Evolutionary conservation across 1,140 invertebrate species (phyloP).

Genomic region (Bradynema listronoti): DNA sequence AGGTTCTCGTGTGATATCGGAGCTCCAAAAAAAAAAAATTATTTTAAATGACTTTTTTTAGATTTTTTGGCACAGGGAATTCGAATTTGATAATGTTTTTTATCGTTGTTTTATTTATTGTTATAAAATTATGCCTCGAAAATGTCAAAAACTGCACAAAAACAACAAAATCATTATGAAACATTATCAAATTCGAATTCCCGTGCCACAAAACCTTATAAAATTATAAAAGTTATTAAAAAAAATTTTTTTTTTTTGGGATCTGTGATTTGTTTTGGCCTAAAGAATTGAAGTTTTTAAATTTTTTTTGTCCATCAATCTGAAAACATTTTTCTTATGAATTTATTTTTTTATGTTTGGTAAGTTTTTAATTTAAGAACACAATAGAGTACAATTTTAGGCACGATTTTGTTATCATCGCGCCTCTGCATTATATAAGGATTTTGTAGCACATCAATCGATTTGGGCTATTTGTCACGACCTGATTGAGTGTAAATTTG

Average conservation of each 20-base stretch:
- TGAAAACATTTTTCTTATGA: not conserved
- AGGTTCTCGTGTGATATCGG: no score
- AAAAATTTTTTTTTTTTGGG: not conserved
- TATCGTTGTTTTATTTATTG: no score
- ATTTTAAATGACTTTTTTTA: no score
- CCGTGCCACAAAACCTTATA: not conserved
- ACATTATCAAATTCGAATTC: no score
- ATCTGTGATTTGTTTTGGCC: no score
- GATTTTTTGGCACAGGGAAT: no score
- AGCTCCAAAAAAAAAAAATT: no score
- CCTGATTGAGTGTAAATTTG: slow-evolving; percentile 4
- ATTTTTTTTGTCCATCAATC: not conserved
- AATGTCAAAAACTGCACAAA: no score
- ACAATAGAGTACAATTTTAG: not conserved
- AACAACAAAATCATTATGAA: no score
- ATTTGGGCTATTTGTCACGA: slow-evolving; percentile 7
- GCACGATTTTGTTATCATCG: slow-evolving; percentile 3
- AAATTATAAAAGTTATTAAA: not conserved
- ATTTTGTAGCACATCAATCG: not conserved
- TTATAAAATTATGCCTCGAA: no score
- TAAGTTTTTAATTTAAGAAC: not conserved
- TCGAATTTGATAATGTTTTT: no score
- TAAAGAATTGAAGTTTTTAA: not conserved
- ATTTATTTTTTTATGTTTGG: not conserved
- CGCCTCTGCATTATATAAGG: not conserved